These are phyloP conservation scores for Chelon auratus DNA, from an alignment of 2,797 vertebrate genomes.

Conservation along the genomic window DNA sequence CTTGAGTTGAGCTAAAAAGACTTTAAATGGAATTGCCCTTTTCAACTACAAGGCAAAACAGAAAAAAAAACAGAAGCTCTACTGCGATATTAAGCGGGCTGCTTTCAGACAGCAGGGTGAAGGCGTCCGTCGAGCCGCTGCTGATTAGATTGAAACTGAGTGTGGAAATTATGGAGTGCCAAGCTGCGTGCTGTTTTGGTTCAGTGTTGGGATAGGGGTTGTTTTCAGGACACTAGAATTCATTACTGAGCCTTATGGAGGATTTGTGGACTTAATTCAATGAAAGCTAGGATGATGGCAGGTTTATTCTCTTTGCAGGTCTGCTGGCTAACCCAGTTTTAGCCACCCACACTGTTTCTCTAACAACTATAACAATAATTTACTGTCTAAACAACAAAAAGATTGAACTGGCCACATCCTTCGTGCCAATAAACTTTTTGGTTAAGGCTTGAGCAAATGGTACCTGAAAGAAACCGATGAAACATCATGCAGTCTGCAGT, in stretches of 20 bases:
- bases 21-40: slow-evolving; percentile 65
- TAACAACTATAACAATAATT: slow-evolving; percentile 19
- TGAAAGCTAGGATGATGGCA: slow-evolving; percentile 48
- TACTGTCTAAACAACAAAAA: slow-evolving; percentile 7
- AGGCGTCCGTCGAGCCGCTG: slow-evolving; percentile 61
- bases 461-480: not conserved
- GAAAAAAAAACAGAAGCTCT: slow-evolving; percentile 37
- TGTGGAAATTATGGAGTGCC: slow-evolving; percentile 67
- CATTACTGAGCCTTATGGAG: slow-evolving; percentile 52
- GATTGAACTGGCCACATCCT: not conserved
- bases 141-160: slow-evolving; percentile 67
- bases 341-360: slow-evolving; percentile 31
- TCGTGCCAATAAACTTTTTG: not conserved
- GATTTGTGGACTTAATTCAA: slow-evolving; percentile 45
- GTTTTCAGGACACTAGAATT: slow-evolving; percentile 55
- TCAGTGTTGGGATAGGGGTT: slow-evolving; percentile 51
- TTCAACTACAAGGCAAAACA: slow-evolving; percentile 51
- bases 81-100: slow-evolving; percentile 44
- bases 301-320: slow-evolving; percentile 33
- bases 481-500: not conserved
- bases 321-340: slow-evolving; percentile 52
- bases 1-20: slow-evolving; percentile 61
- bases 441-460: not conserved
- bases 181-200: slow-evolving; percentile 44
- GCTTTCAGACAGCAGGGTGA: slow-evolving; percentile 36